Base-by-base conservation (phyloP, 2,888 invertebrate species). In the Troides oblongomaculatus region DNA sequence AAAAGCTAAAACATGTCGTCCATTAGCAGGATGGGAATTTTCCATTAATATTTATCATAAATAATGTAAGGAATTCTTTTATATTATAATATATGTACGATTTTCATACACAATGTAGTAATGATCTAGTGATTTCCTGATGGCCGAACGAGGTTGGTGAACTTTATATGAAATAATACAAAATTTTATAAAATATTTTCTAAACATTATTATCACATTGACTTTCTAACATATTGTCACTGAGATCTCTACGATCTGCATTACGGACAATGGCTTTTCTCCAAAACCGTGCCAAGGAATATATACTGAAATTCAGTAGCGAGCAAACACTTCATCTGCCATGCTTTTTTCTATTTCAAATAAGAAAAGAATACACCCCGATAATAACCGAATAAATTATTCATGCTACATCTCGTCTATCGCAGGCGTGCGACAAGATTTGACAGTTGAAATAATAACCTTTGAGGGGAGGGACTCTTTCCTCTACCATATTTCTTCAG, bases 351-450 rank as follows among this genome's bases (percentile, higher is more conserved):
- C 75, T 72, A 73, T 69, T 75, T 72, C 73, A 77, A 79, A 79
- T 77, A 81, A 82, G 74, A 82, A 84, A 80, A 62, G 6, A 83
- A 82, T 78, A 79, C 75, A 74, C 70, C 70, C 75, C 72, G 78
- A 83, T 86, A 84, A 85, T 84, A 86, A 82, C 78, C 70, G 81
- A 80, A 86, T 86, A 85, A 85, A 83, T 85, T 84, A 88, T 89
- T 88, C 86, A 87, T 86, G 76, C 76, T 75, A 78, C 82, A 80
- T 80, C 77, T 77, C 75, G 75, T 79, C 78, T 82, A 83, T 81
- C 78, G 78, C 72, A 74, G 75, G 79, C 76, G 77, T 80, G 80
- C 77, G 78, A 77, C 83, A 82, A 84, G 81, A 85, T 85, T 85
- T 85, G 80, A 82, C 80, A 81, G 79, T 78, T 79, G 78, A 76